phyloP scores from a whole-genome alignment of 2,888 invertebrate genomes.

The Ethmia dodecea region DNA sequence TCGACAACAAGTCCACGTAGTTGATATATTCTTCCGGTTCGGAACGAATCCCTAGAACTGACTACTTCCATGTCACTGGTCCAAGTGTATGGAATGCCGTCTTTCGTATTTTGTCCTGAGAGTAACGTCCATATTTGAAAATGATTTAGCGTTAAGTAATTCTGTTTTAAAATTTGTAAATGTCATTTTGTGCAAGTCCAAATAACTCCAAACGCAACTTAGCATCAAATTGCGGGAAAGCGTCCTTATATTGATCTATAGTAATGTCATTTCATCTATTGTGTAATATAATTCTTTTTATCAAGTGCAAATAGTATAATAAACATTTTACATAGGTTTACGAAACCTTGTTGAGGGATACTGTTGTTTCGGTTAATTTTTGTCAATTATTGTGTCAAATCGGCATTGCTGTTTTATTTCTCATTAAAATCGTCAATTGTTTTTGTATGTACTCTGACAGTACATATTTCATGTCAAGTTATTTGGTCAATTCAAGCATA shows the following conservation, averaged over 20 bases:
- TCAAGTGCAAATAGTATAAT: conserved; percentile 48
- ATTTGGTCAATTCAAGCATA: conserved; percentile 64
- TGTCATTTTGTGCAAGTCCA: conserved; percentile 42
- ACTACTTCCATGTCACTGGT: conserved; percentile 28
- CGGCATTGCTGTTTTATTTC: conserved; percentile 44
- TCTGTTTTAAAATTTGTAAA: conserved; percentile 49
- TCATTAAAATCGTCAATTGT: conserved; percentile 59
- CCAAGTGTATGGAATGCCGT: conserved; percentile 57
- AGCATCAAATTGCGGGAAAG: conserved; percentile 25
- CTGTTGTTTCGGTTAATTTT: conserved; percentile 65
- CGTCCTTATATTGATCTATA: conserved; percentile 32
- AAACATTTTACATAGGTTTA: conserved; percentile 44
- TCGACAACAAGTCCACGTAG: conserved; percentile 18
- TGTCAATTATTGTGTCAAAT: conserved; percentile 66
- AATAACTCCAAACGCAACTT: conserved; percentile 26
- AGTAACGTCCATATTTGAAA: conserved; percentile 73
- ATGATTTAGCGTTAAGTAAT: conserved; percentile 71
- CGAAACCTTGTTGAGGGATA: conserved; percentile 55
- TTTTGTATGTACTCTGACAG: conserved; percentile 36
- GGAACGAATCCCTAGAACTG: too few relatives aligned
- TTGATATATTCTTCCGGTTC: too few relatives aligned
- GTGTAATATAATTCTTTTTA: conserved; percentile 53
- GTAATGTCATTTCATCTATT: conserved; percentile 38
- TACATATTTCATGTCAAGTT: conserved; percentile 49
- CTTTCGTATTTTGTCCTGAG: conserved; percentile 69